Conservation (phyloP, 1,140 invertebrate genomes). For the Eufriesea mexicana region DNA sequence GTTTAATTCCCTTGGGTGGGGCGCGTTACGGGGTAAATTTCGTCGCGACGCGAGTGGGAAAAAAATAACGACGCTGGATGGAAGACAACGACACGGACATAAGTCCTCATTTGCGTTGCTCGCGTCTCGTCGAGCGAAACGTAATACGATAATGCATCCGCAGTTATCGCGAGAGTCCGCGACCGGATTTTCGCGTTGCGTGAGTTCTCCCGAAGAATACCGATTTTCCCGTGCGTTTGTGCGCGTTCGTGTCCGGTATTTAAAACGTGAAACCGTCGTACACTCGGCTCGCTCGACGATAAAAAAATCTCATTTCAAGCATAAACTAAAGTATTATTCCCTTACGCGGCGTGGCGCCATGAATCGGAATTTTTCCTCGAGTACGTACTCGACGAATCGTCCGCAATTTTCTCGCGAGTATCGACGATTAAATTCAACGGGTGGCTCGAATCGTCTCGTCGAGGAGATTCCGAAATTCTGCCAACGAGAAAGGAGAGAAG, state of each 20-base stretch:
- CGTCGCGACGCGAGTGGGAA: neutral
- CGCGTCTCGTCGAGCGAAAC: conserved; percentile 37
- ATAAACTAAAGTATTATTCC: no score
- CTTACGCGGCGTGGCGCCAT: no score
- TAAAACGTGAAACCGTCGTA: neutral
- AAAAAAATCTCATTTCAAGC: neutral
- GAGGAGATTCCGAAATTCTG: neutral
- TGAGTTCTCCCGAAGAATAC: neutral
- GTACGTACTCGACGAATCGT: no score
- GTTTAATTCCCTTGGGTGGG: neutral
- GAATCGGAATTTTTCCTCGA: no score
- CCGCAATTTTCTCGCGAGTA: no score
- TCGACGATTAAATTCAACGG: no score
- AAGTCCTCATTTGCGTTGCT: conserved; percentile 44
- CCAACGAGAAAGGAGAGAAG: neutral
- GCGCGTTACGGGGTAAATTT: neutral
- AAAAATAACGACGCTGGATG: conserved; percentile 15
- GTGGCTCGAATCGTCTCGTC: no score
- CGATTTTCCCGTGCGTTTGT: neutral
- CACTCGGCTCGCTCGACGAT: no score
- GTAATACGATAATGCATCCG: conserved; percentile 42
- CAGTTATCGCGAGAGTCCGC: conserved; percentile 16
- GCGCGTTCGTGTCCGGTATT: neutral
- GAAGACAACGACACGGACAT: conserved; percentile 15
- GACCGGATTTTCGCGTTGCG: neutral